Base-by-base conservation (phyloP, 1,140 invertebrate genomes). In the Drosophila repletoides region DNA sequence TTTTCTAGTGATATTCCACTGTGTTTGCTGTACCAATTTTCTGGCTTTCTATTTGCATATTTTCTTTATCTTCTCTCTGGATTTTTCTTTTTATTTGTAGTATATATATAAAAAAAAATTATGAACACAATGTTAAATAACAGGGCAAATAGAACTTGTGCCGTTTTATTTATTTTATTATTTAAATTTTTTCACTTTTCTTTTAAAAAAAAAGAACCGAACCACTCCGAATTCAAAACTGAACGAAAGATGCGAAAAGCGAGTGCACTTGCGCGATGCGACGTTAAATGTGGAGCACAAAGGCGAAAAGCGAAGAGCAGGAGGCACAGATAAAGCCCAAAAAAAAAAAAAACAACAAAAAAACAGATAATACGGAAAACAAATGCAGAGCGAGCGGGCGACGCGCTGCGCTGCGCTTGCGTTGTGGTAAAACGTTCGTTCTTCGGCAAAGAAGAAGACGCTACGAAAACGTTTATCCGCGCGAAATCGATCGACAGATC, bases 81-180 rank as follows among this genome's bases (percentile, higher is more conserved):
- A 70, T 53, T 34, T 26, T 14, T 48, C 19, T 26, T 28, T 28
- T 10, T 28, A 29, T 55, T 41, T 43, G 24, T 53, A 36, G 21
- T 40, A 9, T 38, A 7, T 52, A 45, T 24, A 36, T 34, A 34
- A 19, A 58, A 56, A 49, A 56, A 53, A 84, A 74, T 84, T 84
- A 84, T 74, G 74, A 79, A 60, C 79, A 83, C 69, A 76, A 59
- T 83, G 77, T 81, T 81, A 81, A n/a, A 83, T 75, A 65, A 67
- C 41, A 51, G 48, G 75, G 75, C 61, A 72, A 81, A 81, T 61
- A 76, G 59, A 58, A 58, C 64, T 48, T 49, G 52, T 70, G 76
- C 72, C 71, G 70, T 80, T 80, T 80, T 53, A 22, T 19, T 26
- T 59, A 19, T 56, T 60, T 74, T 14, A 49, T 15, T 40, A 48